Base-by-base conservation (phyloP, 2,797 vertebrate species). In the Pogonophryne albipinna region DNA sequence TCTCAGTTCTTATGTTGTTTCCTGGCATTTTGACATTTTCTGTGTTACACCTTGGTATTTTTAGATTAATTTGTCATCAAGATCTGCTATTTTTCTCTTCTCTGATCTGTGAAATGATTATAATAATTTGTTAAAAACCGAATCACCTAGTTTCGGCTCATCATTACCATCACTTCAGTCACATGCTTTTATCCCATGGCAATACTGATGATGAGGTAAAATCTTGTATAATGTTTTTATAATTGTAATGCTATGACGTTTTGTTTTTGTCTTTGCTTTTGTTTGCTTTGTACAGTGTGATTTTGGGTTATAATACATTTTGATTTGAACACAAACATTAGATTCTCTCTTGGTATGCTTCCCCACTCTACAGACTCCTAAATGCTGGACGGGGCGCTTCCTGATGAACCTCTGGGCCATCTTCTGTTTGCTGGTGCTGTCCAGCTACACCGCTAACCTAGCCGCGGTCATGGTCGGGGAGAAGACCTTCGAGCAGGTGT, bases 331-430 rank as follows among this genome's bases (percentile, higher is more conserved):
- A 2, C 42, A 51, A 71, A 46, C 1, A 14, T 14, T 58, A 59
- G 42, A 8, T 11, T 46, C 17, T 78, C 41, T 44, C 16, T 41
- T 64, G 0, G 15, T 9, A 23, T 55, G 4, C 0, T 1, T 60
- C 44, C 71, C n/a, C 62, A 1, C 38, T 57, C 61, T 59, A 12
- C 83, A 94, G 92, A 98, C 97, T 0, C 98, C 98, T 55, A 99
- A 99, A 85, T 99, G 98, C 87, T 97, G 97, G 95, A 98, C 98
- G 0, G 98, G 98, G 0, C 96, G 98, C 16, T 97, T 99, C 85
- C 94, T 99, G 77, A 98, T 99, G 98, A 99, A 98, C 93, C 96
- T 99, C 11, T 99, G 98, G 97, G 97, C 98, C 80, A 97, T 99
- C 79, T 99, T 99, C 93, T 99, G 98, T 91, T 93, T 99, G 80